Conservation (phyloP, 2,797 vertebrate genomes). For the Scyliorhinus canicula region DNA sequence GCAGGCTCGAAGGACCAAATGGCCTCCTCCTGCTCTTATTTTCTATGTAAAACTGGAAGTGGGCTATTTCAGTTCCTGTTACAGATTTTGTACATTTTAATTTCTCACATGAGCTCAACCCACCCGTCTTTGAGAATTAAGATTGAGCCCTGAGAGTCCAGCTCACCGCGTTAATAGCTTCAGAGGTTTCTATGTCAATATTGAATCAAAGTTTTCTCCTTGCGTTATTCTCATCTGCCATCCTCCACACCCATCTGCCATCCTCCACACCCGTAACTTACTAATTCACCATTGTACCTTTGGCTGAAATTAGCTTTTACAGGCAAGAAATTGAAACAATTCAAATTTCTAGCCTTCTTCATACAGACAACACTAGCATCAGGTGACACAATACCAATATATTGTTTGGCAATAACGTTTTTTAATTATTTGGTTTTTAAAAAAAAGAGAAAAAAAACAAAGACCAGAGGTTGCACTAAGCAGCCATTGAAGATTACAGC, state of each 20-base stretch:
- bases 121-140: neutral
- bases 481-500: constrained; percentile 31
- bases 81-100: neutral
- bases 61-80: neutral
- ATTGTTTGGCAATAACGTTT: constrained; percentile 17
- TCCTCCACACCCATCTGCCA: neutral
- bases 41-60: neutral
- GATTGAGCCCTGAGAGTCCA: neutral
- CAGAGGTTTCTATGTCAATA: neutral
- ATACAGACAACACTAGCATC: neutral
- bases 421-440: constrained; percentile 36
- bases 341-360: neutral
- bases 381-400: constrained; percentile 1
- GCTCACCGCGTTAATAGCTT: neutral
- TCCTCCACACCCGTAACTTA: neutral
- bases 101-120: neutral
- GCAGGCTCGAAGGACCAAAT: too few relatives aligned
- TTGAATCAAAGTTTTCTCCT: neutral
- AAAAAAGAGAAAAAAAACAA: constrained; percentile 28
- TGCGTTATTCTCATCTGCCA: neutral
- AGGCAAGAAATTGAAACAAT: neutral
- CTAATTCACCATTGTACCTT: neutral
- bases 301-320: neutral
- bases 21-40: too few relatives aligned
- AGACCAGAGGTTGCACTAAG: constrained; percentile 31